phyloP scores from a whole-genome alignment of 30 jellyfish, hydroid and myxozoan genomes.

The Morbakka virulenta region DNA sequence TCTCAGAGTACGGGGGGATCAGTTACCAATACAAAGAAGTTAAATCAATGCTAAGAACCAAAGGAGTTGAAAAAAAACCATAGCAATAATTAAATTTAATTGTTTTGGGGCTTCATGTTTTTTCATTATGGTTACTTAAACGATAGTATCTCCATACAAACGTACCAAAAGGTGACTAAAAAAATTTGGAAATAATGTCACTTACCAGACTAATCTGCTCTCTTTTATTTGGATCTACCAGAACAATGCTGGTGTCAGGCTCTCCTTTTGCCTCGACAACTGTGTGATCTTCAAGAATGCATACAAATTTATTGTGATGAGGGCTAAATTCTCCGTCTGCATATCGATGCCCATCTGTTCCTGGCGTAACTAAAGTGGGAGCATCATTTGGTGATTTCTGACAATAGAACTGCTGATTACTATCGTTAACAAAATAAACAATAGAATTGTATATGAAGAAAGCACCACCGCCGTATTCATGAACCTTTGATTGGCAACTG shows the following conservation, averaged over 20 bases:
- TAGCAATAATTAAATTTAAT: too few species aligned
- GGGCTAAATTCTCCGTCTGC: slow-evolving; percentile 67
- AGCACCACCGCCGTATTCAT: slow-evolving; percentile 93
- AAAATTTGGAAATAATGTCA: too few species aligned
- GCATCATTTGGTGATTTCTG: slow-evolving; percentile 20
- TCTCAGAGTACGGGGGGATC: too few species aligned
- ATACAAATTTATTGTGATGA: slow-evolving; percentile 33
- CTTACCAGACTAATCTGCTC: slow-evolving; percentile 60
- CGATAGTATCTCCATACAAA: too few species aligned
- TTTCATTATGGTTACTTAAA: too few species aligned
- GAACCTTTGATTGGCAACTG: slow-evolving; percentile 62
- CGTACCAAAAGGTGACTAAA: too few species aligned
- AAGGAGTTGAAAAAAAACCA: too few species aligned
- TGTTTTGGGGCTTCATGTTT: too few species aligned
- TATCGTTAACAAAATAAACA: slow-evolving; percentile 56
- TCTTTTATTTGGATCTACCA: slow-evolving; percentile 38
- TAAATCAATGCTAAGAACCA: too few species aligned
- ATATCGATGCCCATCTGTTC: slow-evolving; percentile 45
- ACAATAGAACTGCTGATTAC: slow-evolving; percentile 52
- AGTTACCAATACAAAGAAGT: too few species aligned
- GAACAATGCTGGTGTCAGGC: slow-evolving; percentile 48
- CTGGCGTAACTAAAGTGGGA: slow-evolving; percentile 33
- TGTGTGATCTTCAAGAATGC: slow-evolving; percentile 87
- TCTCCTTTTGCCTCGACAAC: slow-evolving; percentile 56
- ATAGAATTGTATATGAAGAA: slow-evolving; percentile 58